Percentiles rank a stretch among this genome's conserved stretches.
These are phyloP conservation scores for Caradrina clavipalpis DNA, from an alignment of 2,888 invertebrate species.

Conservation along the genomic window DNA sequence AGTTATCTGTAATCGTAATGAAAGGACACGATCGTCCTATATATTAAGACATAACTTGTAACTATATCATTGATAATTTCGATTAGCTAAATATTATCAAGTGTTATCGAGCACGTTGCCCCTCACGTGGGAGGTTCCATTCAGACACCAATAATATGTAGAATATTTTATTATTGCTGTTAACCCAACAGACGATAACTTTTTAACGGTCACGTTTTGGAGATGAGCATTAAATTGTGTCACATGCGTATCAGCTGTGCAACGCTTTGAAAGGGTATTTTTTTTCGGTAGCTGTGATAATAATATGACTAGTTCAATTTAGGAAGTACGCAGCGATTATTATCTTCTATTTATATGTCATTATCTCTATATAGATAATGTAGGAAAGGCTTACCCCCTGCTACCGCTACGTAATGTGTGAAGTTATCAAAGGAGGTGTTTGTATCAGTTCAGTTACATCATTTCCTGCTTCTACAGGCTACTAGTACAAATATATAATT, in stretches of 20 bases:
- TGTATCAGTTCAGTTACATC: not conserved
- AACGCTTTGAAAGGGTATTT: constrained; percentile 2
- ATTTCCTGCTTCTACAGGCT: not conserved
- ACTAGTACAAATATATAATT: not conserved
- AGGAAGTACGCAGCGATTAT: constrained; percentile 11
- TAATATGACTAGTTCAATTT: not conserved
- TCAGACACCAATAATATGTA: constrained; percentile 12
- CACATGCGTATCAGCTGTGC: constrained; percentile 16
- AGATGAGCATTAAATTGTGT: constrained; percentile 26
- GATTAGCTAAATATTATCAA: constrained; percentile 39
- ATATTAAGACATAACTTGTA: constrained; percentile 22
- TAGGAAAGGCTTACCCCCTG: constrained; percentile 12
- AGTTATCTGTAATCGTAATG: constrained; percentile 32
- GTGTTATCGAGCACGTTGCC: constrained; percentile 51
- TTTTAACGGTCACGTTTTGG: constrained; percentile 23
- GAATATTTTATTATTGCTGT: constrained; percentile 13
- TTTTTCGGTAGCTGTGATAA: constrained; percentile 1
- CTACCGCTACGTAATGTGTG: not conserved
- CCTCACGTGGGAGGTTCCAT: constrained; percentile 36
- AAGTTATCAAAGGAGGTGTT: constrained; percentile 5
- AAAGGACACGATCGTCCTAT: constrained; percentile 36
- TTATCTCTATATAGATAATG: constrained; percentile 5
- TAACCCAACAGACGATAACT: constrained; percentile 27
- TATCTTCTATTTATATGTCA: constrained; percentile 1
- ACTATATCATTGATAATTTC: constrained; percentile 29